Evolutionary conservation across 92 coral and sea anemone genomes (phyloP).

Genomic region (Anthopleura xanthogrammica): DNA sequence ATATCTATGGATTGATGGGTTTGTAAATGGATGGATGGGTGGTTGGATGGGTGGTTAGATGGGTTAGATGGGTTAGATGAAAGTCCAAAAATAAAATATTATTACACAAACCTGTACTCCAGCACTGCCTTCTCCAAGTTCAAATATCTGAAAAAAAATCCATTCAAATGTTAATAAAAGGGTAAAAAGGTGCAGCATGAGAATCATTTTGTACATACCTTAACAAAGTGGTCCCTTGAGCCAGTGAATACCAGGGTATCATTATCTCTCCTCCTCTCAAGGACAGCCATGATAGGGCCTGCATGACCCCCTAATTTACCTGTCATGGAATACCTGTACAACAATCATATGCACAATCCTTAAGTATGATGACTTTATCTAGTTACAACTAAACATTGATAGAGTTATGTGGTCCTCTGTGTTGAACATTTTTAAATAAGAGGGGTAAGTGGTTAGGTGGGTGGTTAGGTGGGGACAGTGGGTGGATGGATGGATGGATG

Average conservation of each 20-base stretch:
- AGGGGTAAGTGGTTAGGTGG: too few species aligned
- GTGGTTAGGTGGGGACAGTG: too few species aligned
- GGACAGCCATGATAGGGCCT: constrained; percentile 88
- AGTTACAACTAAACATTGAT: too few species aligned
- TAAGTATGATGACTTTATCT: too few species aligned
- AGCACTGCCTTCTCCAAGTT: constrained; percentile 71
- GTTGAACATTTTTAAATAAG: too few species aligned
- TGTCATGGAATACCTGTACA: constrained; percentile 81
- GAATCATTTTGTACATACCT: constrained; percentile 51
- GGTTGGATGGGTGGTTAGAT: too few species aligned
- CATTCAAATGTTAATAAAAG: neutral
- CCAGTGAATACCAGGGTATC: constrained; percentile 89
- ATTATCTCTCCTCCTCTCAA: constrained; percentile 59
- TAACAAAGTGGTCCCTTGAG: constrained; percentile 94
- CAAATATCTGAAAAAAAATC: constrained; percentile 68
- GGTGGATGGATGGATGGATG: too few species aligned
- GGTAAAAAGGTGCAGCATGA: neutral
- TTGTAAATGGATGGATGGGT: too few species aligned
- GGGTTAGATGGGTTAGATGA: neutral
- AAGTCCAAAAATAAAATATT: neutral
- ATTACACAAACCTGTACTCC: constrained; percentile 77
- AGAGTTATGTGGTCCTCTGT: too few species aligned
- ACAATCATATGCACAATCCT: neutral
- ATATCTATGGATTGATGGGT: too few species aligned
- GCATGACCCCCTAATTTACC: constrained; percentile 98